Conservation (phyloP, 2,888 invertebrate genomes). For the Brachylomia viminalis region DNA sequence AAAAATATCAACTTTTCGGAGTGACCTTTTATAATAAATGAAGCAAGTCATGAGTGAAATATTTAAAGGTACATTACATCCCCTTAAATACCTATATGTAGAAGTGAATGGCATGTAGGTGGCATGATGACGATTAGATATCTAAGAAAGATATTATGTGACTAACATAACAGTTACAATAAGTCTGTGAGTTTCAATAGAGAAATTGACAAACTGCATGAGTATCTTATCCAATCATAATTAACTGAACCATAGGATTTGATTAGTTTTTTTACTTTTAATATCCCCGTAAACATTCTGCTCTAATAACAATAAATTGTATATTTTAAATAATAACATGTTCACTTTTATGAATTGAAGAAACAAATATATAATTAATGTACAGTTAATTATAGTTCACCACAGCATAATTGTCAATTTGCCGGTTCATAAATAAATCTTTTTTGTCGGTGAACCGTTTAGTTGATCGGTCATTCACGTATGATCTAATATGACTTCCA, state of each 20-base stretch:
- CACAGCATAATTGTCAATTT: constrained; percentile 33
- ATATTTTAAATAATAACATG: constrained; percentile 8
- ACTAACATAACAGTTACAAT: no score
- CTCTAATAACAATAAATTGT: constrained; percentile 4
- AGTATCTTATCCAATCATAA: no score
- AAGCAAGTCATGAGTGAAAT: not conserved
- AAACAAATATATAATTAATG: constrained; percentile 28
- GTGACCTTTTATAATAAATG: constrained; percentile 32
- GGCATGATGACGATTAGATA: not conserved
- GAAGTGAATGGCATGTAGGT: constrained; percentile 3
- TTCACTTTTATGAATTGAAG: not conserved
- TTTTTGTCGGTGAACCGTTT: constrained; percentile 39
- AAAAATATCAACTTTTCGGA: not conserved
- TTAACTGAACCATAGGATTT: no score
- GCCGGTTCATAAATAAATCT: constrained; percentile 33
- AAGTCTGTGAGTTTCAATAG: no score
- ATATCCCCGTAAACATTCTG: no score
- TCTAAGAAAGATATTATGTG: no score
- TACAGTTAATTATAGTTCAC: constrained; percentile 29
- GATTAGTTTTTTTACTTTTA: no score
- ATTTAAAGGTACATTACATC: not conserved
- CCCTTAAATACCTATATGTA: not conserved
- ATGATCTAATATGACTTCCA: constrained; percentile 26
- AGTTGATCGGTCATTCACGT: constrained; percentile 56
- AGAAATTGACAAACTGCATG: no score